Evolutionary conservation across 1,140 invertebrate species (phyloP).

Genomic region (Brachionus manjavacas): DNA sequence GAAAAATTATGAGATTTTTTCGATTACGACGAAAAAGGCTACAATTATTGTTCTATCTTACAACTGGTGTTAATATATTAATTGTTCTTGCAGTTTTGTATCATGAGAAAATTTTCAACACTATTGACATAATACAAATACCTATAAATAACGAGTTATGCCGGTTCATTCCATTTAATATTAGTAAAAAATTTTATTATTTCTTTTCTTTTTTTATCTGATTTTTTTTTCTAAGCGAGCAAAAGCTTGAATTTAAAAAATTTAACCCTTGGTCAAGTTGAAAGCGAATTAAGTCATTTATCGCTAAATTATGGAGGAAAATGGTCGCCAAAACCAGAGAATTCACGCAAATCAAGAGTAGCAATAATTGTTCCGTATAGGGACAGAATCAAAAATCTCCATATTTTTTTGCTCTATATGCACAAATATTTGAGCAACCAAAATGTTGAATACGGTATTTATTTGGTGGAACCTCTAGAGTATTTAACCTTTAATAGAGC

Average conservation of each 20-base stretch:
- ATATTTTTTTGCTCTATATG: slow-evolving; percentile 75
- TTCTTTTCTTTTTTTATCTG: not conserved
- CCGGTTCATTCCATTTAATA: slow-evolving; percentile 23
- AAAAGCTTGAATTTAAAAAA: slow-evolving; percentile 23
- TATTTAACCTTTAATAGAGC: slow-evolving; percentile 73
- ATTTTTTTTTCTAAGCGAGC: not conserved
- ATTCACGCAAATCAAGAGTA: slow-evolving; percentile 54
- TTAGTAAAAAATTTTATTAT: not conserved
- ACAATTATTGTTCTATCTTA: not conserved
- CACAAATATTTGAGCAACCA: slow-evolving; percentile 81
- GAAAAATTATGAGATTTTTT: not conserved
- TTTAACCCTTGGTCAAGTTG: not conserved
- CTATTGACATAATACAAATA: not conserved
- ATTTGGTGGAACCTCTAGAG: not conserved
- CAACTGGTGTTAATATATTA: not conserved
- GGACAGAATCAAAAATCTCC: slow-evolving; percentile 71
- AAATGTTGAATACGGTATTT: slow-evolving; percentile 69
- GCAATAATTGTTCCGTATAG: slow-evolving; percentile 83
- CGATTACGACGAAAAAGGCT: not conserved
- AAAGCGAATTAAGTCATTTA: slow-evolving; percentile 66
- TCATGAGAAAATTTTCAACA: slow-evolving; percentile 39
- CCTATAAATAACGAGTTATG: not conserved
- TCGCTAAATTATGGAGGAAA: slow-evolving; percentile 70
- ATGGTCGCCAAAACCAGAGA: slow-evolving; percentile 58
- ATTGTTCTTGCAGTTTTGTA: not conserved